Base-by-base conservation (phyloP, 2,888 invertebrate species). In the Andrena hattorfiana region DNA sequence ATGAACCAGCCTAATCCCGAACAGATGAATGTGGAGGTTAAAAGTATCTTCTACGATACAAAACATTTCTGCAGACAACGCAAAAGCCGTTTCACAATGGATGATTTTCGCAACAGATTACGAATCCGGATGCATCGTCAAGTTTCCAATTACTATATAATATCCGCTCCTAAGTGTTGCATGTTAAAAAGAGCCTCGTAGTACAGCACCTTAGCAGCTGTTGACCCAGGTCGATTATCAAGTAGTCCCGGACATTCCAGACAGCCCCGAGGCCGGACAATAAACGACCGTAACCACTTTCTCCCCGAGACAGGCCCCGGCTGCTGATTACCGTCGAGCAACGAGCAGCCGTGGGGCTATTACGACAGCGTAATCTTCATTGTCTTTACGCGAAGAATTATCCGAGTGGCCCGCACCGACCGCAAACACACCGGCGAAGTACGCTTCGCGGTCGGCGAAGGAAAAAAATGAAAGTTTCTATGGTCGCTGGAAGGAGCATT, bases 281-380 rank as follows among this genome's bases (percentile, higher is more conserved):
- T 81, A 81, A 81, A 81, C 81, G 80, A 63, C 67, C 68, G 63
- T 23, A 68, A 72, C 80, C 62, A 81, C 81, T 81, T 81, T 81
- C 81, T 59, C 81, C 56, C 54, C 71, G 28, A 49, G 67, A n/a
- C 64, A 16, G 54, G 79, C 32, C 67, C 23, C 48, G 35, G 23
- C 28, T 7, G 67, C 80, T 80, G 80, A 81, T 81, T 80, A 79
- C 66, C 51, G 67, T 35, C 72, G 28, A 28, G 23, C 64, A 59
- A 59, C 80, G 62, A 67, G 66, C 71, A 26, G 20, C 66, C 48
- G 60, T 51, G 67, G 64, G 42, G 78, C 78, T 60, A 78, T 80
- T 80, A 78, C 70, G 59, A 70, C 79, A 68, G 49, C 63, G 68
- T 80, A 81, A 81, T 81, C 80, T 63, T 63, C 81, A 68, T 79